Evolutionary conservation across 2,797 vertebrate genomes (phyloP).

Genomic region (Phataginus tricuspis): DNA sequence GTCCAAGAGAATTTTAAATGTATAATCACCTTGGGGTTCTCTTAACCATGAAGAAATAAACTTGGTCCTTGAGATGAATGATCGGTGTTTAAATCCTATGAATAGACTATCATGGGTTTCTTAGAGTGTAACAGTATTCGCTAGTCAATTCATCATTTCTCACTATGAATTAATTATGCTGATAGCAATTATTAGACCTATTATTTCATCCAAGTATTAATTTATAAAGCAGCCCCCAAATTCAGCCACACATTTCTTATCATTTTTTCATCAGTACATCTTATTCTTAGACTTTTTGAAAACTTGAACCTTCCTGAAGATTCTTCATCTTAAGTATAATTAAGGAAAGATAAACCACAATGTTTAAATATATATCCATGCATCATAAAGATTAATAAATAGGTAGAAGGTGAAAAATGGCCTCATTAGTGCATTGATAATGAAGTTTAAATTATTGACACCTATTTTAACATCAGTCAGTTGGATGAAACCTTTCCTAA

Average conservation of each 20-base stretch:
- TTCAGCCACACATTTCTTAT: conserved; percentile 53
- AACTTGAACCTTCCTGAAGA: conserved; percentile 10
- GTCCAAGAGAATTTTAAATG: neutral
- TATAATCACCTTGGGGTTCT: conserved; percentile 18
- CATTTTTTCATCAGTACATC: conserved; percentile 65
- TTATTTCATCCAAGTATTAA: conserved; percentile 77
- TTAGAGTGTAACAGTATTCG: conserved; percentile 67
- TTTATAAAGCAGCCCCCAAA: conserved; percentile 73
- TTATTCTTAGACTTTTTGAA: conserved; percentile 15
- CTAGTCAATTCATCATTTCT: conserved; percentile 77
- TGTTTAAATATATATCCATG: conserved; percentile 28
- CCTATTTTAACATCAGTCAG: conserved; percentile 75
- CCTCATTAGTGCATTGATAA: conserved; percentile 75
- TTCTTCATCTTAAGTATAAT: conserved; percentile 58
- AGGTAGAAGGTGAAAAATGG: conserved; percentile 59
- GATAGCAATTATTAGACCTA: conserved; percentile 75
- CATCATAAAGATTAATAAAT: conserved; percentile 58
- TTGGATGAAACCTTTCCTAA: conserved; percentile 55
- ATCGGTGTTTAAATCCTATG: conserved; percentile 63
- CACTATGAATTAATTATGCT: conserved; percentile 80
- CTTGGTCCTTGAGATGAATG: conserved; percentile 71
- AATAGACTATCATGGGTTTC: conserved; percentile 76
- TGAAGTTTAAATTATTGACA: conserved; percentile 70
- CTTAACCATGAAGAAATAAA: conserved; percentile 64
- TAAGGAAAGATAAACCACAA: neutral